A percentile compares a stretch with the other conserved stretches of the same genome.
Evolutionary conservation across 2,888 invertebrate species (phyloP).

Genomic region (Bimastos eiseni): DNA sequence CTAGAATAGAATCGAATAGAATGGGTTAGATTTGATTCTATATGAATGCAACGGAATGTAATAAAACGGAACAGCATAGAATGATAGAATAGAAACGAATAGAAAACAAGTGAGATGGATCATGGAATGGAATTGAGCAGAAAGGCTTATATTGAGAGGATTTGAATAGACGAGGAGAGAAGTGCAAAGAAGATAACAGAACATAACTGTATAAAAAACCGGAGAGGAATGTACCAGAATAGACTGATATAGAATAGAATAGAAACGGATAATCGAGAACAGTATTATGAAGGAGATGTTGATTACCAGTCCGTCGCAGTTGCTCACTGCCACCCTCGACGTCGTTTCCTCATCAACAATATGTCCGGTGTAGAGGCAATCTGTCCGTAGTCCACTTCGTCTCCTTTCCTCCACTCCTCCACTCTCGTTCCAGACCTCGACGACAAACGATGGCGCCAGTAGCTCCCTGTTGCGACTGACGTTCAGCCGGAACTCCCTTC

Average conservation of each 20-base stretch:
- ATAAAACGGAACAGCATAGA: background rate
- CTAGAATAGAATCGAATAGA: too few relatives aligned
- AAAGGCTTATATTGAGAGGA: too few relatives aligned
- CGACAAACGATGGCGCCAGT: constrained; percentile 50
- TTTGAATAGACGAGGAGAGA: too few relatives aligned
- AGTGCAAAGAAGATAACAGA: background rate
- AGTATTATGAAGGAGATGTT: background rate
- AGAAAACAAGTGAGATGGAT: too few relatives aligned
- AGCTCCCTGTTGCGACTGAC: constrained; percentile 52
- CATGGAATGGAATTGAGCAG: too few relatives aligned
- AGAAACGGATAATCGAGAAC: background rate
- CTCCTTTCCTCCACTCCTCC: constrained; percentile 19
- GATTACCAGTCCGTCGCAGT: constrained; percentile 55
- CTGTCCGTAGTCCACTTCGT: constrained; percentile 38
- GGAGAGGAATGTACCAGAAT: too few relatives aligned
- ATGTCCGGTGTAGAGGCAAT: constrained; percentile 55
- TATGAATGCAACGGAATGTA: too few relatives aligned
- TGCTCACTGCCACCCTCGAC: constrained; percentile 57
- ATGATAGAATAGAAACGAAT: background rate
- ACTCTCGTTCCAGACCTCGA: constrained; percentile 50
- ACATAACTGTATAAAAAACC: too few relatives aligned
- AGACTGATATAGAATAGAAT: too few relatives aligned
- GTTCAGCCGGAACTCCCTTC: constrained; percentile 56
- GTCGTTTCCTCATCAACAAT: constrained; percentile 44
- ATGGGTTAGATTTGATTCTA: too few relatives aligned